A percentile compares a stretch with the other conserved stretches of the same genome.
These are phyloP conservation scores for Trogon melanurus DNA, from an alignment of 2,113 vertebrate species.

Conservation along the genomic window DNA sequence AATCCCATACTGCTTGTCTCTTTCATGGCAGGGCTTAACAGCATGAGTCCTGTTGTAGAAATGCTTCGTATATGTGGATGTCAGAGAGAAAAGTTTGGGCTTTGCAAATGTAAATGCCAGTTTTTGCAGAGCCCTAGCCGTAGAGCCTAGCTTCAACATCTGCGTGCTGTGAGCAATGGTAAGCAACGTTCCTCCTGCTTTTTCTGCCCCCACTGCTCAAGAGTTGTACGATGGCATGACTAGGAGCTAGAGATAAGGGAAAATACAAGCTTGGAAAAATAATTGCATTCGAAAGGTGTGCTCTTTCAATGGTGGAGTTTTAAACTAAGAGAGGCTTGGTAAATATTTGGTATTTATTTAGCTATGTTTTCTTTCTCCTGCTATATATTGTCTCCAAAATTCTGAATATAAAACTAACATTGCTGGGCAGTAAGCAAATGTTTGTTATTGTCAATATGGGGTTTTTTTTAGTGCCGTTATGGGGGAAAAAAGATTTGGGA, in stretches of 20 bases:
- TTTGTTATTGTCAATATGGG: not conserved
- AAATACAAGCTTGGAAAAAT: not conserved
- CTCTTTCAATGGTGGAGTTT: not conserved
- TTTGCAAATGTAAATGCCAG: not conserved
- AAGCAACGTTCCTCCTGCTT: not conserved
- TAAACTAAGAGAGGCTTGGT: not conserved
- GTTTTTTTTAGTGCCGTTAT: not conserved
- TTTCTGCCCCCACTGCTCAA: not conserved
- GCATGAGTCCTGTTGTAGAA: not conserved
- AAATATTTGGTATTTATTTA: conserved; percentile 6
- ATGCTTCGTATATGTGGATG: not conserved
- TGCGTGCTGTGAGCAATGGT: not conserved
- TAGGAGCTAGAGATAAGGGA: not conserved
- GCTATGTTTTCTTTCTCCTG: not conserved
- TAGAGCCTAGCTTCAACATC: not conserved
- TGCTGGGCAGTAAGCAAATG: not conserved
- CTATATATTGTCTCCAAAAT: not conserved
- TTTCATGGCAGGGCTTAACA: not conserved
- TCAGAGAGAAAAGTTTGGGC: not conserved
- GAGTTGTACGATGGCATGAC: not conserved
- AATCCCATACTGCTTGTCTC: not conserved
- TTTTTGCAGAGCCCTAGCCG: not conserved
- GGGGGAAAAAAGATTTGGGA: not conserved
- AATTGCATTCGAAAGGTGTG: not conserved
- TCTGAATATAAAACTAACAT: not conserved